Conservation (phyloP, 2,113 vertebrate genomes). For the Chaetorhynchus papuensis region DNA sequence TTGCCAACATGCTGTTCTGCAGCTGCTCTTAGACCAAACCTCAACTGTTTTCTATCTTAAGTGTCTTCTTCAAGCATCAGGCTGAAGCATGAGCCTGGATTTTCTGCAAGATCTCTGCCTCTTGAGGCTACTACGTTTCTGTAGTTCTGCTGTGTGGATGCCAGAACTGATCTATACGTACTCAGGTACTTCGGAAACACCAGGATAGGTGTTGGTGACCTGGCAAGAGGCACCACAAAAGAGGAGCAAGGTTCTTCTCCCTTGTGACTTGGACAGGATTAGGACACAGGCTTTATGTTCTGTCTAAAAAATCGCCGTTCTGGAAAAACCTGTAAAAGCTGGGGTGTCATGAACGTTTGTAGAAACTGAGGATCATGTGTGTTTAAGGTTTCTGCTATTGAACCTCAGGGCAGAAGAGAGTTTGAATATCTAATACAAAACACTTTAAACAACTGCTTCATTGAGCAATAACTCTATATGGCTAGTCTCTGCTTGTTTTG, state of each 20-base stretch:
- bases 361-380: not conserved
- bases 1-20: not conserved
- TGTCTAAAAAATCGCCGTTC: not conserved
- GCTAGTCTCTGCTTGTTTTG: constrained; percentile 72
- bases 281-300: not conserved
- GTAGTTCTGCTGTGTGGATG: not conserved
- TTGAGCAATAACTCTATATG: not conserved
- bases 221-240: not conserved
- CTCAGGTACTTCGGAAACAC: not conserved
- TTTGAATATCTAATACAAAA: constrained; percentile 54
- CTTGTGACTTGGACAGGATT: not conserved
- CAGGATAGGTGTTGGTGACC: not conserved
- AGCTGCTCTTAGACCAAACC: not conserved
- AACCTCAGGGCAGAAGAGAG: constrained; percentile 30
- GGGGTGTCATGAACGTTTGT: not conserved
- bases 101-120: not conserved
- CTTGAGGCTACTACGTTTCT: not conserved
- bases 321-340: constrained; percentile 40
- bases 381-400: constrained; percentile 19
- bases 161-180: not conserved
- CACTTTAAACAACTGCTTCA: constrained; percentile 31
- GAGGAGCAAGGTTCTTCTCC: not conserved
- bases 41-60: not conserved
- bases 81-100: not conserved
- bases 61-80: not conserved